Evolutionary conservation across 2,797 vertebrate species (phyloP), one percentile per base, ranked within the genome.

Genomic region (Gadopsis bispinosus): DNA sequence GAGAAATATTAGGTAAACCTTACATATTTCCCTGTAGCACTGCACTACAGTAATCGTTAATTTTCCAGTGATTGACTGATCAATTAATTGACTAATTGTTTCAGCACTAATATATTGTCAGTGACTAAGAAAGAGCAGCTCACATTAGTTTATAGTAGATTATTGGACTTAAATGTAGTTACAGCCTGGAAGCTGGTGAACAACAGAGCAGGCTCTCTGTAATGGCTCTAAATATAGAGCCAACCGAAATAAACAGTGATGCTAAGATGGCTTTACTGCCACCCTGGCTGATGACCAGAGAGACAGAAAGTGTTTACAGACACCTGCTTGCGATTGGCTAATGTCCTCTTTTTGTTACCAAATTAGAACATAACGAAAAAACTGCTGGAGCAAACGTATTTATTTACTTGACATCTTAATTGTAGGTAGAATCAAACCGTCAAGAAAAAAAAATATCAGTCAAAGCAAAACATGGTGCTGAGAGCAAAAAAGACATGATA

Each of bases 261-360:
- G 82, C 75, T 84, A 79, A 87, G 77, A 71, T 81, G 79, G 74
- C 74, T 90, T 89, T 87, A 73, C 63, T 65, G 73, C 43, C 56
- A 47, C 54, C 20, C 56, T 79, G 78, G 43, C 73, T 58, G 45
- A 76, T 72, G 72, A 83, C 72, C 74, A 74, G 68, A 56, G 39
- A 73, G 7, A 39, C 51, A 50, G n/a, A 55, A 70, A 71, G 75
- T 45, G 29, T 86, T 79, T 67, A 71, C 59, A 9, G 69, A 68
- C 65, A 76, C 51, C 76, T 69, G 39, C 61, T 80, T 75, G 43
- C 62, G 9, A 82, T 74, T 63, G 63, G 53, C 54, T 47, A 12
- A 66, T 56, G 20, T n/a, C 71, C 11, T 43, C 51, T 66, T 63
- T 55, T 35, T 71, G 22, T 41, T 60, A 50, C 8, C 19, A 47